Base-by-base conservation (phyloP, 2,888 invertebrate species). In the Trachelus troglodyta region DNA sequence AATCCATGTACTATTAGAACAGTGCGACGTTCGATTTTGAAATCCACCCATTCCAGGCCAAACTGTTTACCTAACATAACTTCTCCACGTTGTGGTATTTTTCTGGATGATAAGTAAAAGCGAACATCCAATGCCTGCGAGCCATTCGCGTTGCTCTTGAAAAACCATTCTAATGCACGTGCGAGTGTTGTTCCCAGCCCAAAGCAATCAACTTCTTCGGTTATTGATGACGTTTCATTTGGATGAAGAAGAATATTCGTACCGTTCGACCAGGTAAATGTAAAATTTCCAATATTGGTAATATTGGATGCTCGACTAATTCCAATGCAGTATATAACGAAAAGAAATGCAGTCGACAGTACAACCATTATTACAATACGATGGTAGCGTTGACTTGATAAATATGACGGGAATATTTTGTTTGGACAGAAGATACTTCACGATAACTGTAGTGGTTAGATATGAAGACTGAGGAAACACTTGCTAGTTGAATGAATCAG, bases 1-100 rank as follows among this genome's bases (percentile, higher is more conserved):
- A 94, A 95, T 0, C 95, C 95, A 82, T 95, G 95, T 0, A 94
- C 92, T 34, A 95, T 94, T 85, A 95, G 89, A 23, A 94, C 91
- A 0, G 95, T 95, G 81, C 89, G 91, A 73, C 93, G 91, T 1
- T 86, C 87, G 0, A 93, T 91, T n/a, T 93, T 89, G 85, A 93
- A 95, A 83, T 94, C 93, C 0, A 93, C 93, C 92, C 93, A 94
- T 79, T 94, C 93, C 15, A 95, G 85, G 1, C 93, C 93, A 80
- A 94, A 94, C 80, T 94, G 93, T 0, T 90, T 81, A 0, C 88
- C 91, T 4, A 80, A 75, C 0, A 86, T n/a, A 3, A 94, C 93
- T 89, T 92, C 92, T 35, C 92, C 92, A 81, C 93, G 92, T 0
- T 83, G 78, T 0, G 90, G 91, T 74, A 89, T 89, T 3, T 81